phyloP scores from a whole-genome alignment of 2,888 invertebrate genomes.

The Ephialtes manifestator region DNA sequence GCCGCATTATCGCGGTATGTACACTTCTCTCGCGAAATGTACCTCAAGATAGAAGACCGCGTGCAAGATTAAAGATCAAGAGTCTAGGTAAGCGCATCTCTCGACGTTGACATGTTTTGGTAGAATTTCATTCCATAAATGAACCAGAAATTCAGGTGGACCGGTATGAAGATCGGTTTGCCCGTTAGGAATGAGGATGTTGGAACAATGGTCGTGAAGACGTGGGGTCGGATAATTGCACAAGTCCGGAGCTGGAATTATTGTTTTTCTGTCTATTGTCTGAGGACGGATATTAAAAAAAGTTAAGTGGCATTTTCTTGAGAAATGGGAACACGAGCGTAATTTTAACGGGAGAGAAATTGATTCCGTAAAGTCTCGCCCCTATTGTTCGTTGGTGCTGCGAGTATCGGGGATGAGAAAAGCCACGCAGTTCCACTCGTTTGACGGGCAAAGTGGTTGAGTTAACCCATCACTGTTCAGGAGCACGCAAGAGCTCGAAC shows the following conservation, averaged over 20 bases:
- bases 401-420: conserved; percentile 23
- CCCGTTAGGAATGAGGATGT: neutral
- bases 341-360: conserved; percentile 45
- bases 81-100: neutral
- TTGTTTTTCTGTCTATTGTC: conserved; percentile 50
- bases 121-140: conserved; percentile 4
- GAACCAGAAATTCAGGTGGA: conserved; percentile 17
- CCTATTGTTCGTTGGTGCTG: conserved; percentile 25
- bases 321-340: conserved; percentile 52
- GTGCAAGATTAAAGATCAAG: conserved; percentile 46
- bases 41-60: conserved; percentile 41
- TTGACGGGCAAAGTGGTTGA: conserved; percentile 3
- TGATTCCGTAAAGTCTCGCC: conserved; percentile 41
- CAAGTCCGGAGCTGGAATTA: conserved; percentile 1
- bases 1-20: conserved; percentile 63
- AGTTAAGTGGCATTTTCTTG: conserved; percentile 66
- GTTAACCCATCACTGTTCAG: neutral
- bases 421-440: neutral
- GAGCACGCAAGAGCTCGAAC: conserved; percentile 1
- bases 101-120: neutral
- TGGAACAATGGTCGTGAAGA: conserved; percentile 4
- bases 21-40: neutral
- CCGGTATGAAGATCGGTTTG: conserved; percentile 9
- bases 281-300: conserved; percentile 11
- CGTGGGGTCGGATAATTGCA: conserved; percentile 9